Conservation (phyloP, 1,140 invertebrate genomes). For the Sycophila sp. region DNA sequence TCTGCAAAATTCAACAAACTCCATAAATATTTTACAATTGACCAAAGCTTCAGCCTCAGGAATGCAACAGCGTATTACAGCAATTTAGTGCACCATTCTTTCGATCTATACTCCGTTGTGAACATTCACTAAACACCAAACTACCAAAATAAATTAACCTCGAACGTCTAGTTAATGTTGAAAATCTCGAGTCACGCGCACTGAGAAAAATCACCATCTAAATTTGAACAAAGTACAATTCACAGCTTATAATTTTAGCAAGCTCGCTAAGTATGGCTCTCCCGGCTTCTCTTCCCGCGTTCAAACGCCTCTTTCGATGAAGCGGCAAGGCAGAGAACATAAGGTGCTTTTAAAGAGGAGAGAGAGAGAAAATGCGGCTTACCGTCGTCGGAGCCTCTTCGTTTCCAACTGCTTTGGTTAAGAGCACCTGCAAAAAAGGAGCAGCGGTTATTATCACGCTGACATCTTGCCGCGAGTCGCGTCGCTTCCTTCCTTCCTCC, state of each 20-base stretch:
- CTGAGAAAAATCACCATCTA: background rate
- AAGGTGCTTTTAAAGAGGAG: background rate
- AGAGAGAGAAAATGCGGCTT: slow-evolving; percentile 7
- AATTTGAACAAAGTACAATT: background rate
- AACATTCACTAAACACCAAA: background rate
- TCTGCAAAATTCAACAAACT: slow-evolving; percentile 26
- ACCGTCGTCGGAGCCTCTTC: slow-evolving; percentile 34
- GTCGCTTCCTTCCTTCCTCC: background rate
- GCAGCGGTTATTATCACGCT: background rate
- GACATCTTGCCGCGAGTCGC: background rate
- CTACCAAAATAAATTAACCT: background rate
- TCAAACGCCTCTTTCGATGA: background rate
- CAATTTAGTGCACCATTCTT: background rate
- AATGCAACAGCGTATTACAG: background rate
- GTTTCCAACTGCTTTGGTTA: slow-evolving; percentile 26
- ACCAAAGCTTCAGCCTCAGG: background rate
- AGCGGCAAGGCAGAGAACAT: background rate
- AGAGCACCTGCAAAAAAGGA: slow-evolving; percentile 11
- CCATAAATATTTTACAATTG: background rate
- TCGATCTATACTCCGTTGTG: background rate
- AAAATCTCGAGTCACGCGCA: too few species aligned
- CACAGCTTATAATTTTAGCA: background rate
- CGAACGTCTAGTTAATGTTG: too few species aligned
- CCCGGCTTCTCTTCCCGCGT: background rate
- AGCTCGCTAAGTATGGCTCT: background rate